Percentiles rank a stretch among this genome's conserved stretches.
phyloP scores from a whole-genome alignment of 2,888 invertebrate genomes.

The Leptura quadrifasciata region DNA sequence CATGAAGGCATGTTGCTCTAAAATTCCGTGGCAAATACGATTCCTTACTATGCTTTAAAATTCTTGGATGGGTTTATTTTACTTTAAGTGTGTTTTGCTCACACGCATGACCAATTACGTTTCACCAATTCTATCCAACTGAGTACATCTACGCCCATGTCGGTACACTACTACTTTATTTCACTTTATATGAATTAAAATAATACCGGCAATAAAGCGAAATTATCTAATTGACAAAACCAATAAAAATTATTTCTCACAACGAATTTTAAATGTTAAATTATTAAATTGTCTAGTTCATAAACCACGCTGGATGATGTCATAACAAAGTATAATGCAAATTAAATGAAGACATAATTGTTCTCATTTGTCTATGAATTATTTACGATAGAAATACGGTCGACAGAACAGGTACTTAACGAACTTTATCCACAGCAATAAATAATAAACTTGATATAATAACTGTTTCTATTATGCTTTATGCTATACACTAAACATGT shows the following conservation, averaged over 20 bases:
- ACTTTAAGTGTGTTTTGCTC: too few relatives aligned
- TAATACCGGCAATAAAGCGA: conserved; percentile 42
- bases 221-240: conserved; percentile 49
- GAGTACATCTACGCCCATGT: conserved; percentile 1
- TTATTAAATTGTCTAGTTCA: conserved; percentile 45
- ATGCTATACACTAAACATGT: background rate
- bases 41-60: too few relatives aligned
- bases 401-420: background rate
- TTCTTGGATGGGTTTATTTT: too few relatives aligned
- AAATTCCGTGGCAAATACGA: too few relatives aligned
- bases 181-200: conserved; percentile 38
- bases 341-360: conserved; percentile 45
- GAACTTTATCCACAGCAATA: background rate
- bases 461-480: background rate
- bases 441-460: background rate
- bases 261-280: conserved; percentile 49
- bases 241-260: conserved; percentile 47
- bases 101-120: too few relatives aligned
- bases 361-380: conserved; percentile 25
- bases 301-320: conserved; percentile 40
- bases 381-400: background rate
- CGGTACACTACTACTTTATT: background rate
- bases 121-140: background rate
- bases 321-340: conserved; percentile 31
- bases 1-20: too few relatives aligned